These are phyloP conservation scores for Andricus grossulariae DNA, from an alignment of 1,140 invertebrate genomes.

Conservation along the genomic window DNA sequence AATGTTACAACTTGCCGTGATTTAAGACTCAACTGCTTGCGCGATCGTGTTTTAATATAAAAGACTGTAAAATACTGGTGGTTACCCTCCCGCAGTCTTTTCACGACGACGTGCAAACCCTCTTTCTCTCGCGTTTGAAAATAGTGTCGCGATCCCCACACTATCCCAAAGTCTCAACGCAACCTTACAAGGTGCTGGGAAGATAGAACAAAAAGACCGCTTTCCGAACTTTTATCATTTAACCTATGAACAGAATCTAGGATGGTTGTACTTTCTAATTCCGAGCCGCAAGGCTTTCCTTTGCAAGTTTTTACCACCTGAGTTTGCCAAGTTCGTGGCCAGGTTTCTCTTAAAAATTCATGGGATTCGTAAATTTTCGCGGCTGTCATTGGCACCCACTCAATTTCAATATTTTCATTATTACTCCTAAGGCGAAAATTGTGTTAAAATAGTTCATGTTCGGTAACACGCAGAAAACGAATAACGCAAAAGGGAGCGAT, in stretches of 20 bases:
- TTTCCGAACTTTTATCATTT: constrained; percentile 58
- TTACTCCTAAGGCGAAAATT: no score
- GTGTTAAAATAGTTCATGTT: no score
- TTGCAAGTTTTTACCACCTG: constrained; percentile 17
- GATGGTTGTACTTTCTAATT: constrained; percentile 55
- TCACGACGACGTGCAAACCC: background rate
- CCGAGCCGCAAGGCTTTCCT: constrained; percentile 32
- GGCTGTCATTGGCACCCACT: background rate
- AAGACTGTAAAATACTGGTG: constrained; percentile 60
- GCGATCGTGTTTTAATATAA: constrained; percentile 57
- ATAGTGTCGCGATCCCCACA: constrained; percentile 21
- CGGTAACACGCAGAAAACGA: no score
- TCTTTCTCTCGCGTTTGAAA: background rate
- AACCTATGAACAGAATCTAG: constrained; percentile 47
- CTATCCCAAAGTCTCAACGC: constrained; percentile 3
- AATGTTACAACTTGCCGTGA: constrained; percentile 53
- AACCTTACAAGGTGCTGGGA: background rate
- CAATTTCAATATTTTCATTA: background rate
- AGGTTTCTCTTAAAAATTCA: background rate
- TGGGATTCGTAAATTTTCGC: background rate
- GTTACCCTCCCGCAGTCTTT: background rate
- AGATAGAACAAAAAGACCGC: constrained; percentile 14
- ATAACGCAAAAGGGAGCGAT: no score
- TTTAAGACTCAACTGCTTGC: constrained; percentile 48
- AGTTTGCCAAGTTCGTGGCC: background rate